A percentile compares a stretch with the other conserved stretches of the same genome.
phyloP scores from a whole-genome alignment of 2,888 invertebrate species.

The Agapostemon virescens region DNA sequence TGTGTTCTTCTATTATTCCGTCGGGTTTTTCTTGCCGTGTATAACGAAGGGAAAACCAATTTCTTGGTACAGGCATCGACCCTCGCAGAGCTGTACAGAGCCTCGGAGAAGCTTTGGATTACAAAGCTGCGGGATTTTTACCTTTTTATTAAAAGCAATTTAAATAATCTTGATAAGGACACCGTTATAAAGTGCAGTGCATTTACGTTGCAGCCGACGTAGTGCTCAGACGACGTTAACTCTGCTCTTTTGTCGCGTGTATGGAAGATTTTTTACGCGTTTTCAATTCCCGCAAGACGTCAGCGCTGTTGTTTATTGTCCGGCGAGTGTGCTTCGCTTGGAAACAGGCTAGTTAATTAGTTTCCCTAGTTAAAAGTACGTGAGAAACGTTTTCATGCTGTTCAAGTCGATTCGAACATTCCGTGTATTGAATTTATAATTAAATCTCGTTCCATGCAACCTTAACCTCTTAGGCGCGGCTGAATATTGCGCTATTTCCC shows the following conservation, averaged over 20 bases:
- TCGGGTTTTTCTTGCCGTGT: neutral
- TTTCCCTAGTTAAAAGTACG: neutral
- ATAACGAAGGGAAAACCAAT: slow-evolving; percentile 3
- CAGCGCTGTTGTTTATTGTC: neutral
- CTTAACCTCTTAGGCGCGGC: too few relatives aligned
- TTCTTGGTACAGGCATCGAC: neutral
- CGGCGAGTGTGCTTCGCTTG: neutral
- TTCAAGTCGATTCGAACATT: too few relatives aligned
- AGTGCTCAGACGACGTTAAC: neutral
- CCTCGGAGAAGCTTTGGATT: slow-evolving; percentile 1
- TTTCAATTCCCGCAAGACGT: neutral
- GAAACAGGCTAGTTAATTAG: neutral
- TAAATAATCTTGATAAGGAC: slow-evolving; percentile 1
- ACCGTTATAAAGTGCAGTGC: neutral
- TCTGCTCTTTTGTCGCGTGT: too few relatives aligned
- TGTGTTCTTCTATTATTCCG: slow-evolving; percentile 3
- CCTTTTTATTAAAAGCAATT: slow-evolving; percentile 4
- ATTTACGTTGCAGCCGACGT: neutral
- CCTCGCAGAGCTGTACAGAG: neutral
- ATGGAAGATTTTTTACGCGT: neutral
- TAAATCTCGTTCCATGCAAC: too few relatives aligned
- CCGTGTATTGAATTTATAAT: too few relatives aligned
- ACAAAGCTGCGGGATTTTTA: neutral
- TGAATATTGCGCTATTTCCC: too few relatives aligned
- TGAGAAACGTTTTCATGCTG: neutral